Conservation (phyloP, 2,797 vertebrate species). For the Dicrostonyx torquatus region DNA sequence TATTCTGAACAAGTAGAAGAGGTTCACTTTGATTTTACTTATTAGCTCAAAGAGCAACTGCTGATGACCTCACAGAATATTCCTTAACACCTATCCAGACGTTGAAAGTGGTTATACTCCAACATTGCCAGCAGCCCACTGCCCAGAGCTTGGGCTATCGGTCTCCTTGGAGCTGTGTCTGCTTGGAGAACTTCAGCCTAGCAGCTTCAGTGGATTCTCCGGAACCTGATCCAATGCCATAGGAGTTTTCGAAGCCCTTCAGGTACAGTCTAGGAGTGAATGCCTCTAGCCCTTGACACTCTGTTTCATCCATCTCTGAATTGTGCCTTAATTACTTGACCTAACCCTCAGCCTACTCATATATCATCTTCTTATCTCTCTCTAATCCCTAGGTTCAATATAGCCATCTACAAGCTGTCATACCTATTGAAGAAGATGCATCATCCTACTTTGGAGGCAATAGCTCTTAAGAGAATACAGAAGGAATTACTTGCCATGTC, state of each 20-base stretch:
- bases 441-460: rapidly evolving
- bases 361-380: rapidly evolving
- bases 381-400: rapidly evolving
- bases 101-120: rapidly evolving
- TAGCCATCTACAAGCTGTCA: rapidly evolving
- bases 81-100: rapidly evolving
- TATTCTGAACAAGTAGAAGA: not conserved
- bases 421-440: rapidly evolving
- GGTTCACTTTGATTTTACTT: rapidly evolving
- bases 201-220: rapidly evolving
- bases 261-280: rapidly evolving
- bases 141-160: rapidly evolving
- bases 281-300: rapidly evolving
- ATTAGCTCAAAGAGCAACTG: not conserved
- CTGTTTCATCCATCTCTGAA: too few species aligned
- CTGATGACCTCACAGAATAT: not conserved
- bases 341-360: rapidly evolving
- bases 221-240: rapidly evolving
- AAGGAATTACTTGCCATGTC: not conserved
- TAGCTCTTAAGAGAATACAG: not conserved
- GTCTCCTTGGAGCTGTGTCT: rapidly evolving
- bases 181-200: rapidly evolving
- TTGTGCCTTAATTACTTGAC: rapidly evolving
- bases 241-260: rapidly evolving
- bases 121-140: rapidly evolving